These are phyloP conservation scores for Tiliqua scincoides DNA, from an alignment of 2,113 vertebrate species.

Conservation along the genomic window DNA sequence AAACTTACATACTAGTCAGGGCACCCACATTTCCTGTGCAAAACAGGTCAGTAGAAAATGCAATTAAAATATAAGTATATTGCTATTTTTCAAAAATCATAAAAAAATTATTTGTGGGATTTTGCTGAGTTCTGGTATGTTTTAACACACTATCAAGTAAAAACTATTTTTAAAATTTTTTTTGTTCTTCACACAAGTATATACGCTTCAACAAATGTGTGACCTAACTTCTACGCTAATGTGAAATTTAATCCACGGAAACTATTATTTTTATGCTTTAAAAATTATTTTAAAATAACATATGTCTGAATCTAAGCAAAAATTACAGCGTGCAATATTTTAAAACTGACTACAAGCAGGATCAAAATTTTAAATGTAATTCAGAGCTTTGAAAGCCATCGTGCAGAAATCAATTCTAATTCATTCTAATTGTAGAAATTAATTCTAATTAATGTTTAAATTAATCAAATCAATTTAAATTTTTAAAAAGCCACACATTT, in stretches of 20 bases:
- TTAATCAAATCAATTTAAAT: background rate
- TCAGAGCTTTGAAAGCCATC: background rate
- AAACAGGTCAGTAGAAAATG: slow-evolving; percentile 30
- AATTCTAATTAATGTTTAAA: no score
- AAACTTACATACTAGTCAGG: slow-evolving; percentile 39
- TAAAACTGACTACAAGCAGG: background rate
- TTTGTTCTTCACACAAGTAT: background rate
- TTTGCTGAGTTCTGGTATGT: background rate
- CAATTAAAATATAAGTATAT: slow-evolving; percentile 25
- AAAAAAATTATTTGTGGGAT: slow-evolving; percentile 42
- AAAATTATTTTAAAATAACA: background rate
- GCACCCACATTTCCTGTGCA: slow-evolving; percentile 65
- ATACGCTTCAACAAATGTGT: background rate
- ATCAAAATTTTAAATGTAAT: background rate
- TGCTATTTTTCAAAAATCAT: slow-evolving; percentile 20
- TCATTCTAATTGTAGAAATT: no score
- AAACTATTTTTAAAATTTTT: background rate
- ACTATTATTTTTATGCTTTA: background rate
- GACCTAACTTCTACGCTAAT: background rate
- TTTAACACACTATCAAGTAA: background rate
- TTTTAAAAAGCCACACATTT: background rate
- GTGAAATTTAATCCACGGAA: background rate
- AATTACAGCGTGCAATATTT: background rate
- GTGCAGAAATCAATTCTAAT: no score
- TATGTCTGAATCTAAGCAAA: background rate